Evolutionary conservation across 2,113 vertebrate genomes (phyloP), one percentile per base, ranked within the genome.

Genomic region (Ovibos moschatus): DNA sequence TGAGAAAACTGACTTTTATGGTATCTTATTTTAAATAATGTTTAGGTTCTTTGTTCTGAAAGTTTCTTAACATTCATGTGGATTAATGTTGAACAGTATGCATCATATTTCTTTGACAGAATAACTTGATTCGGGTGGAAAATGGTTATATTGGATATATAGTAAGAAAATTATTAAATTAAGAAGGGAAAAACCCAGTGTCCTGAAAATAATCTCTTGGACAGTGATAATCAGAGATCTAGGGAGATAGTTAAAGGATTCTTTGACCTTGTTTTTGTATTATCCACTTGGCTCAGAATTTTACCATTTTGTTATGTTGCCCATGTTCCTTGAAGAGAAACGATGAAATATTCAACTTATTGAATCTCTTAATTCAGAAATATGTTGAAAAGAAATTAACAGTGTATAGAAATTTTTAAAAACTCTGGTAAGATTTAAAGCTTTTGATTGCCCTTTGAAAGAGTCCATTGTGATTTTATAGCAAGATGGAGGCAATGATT

Each of bases 401-500:
- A 98, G 57, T 79, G 6, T 87, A 57, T 84, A 27, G 0, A 84
- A 15, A 12, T 27, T 95, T 95, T 79, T 92, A 97, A 97, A 96
- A 98, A 97, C 87, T 98, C 95, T 98, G 97, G 95, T 67, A 98
- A 98, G 62, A 97, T 97, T 98, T 88, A 86, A 33, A 57, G 7
- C 53, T 64, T n/a, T 95, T 87, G 28, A 76, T 53, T 47, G 12
- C 25, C 36, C 76, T 96, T 97, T 95, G 85, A 87, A 27, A 36
- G 50, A 95, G n/a, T 51, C 12, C 6, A 53, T 74, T 43, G 67
- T 57, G 15, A 33, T 57, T 88, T 96, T 85, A 78, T 93, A 53
- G 64, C 30, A 91, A 93, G 19, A 86, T 96, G 78, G 86, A 93
- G 40, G 89, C 93, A 79, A 58, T 97, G 33, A 53, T 74, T 94